A percentile compares a stretch with the other conserved stretches of the same genome.
Evolutionary conservation across 2,113 vertebrate species (phyloP).

Genomic region (Xiphophorus hellerii): DNA sequence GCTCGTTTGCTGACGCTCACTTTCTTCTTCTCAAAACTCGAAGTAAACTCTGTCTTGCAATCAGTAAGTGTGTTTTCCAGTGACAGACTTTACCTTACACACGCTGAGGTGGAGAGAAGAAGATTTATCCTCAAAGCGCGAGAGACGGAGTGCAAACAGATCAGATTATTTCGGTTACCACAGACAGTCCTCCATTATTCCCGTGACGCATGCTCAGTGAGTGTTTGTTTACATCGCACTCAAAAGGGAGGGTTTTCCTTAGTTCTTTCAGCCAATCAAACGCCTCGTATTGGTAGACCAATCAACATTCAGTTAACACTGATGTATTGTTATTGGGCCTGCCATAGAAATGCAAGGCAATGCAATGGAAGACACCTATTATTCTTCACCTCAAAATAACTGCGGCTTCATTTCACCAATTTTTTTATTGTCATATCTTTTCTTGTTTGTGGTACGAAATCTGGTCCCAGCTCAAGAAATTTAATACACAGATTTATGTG

Average conservation of each 20-base stretch:
- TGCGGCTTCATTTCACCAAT: no score
- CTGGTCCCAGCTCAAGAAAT: no score
- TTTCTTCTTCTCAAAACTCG: slow-evolving; percentile 21
- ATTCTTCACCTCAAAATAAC: no score
- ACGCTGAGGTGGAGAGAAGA: slow-evolving; percentile 20
- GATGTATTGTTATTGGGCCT: no score
- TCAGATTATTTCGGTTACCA: slow-evolving; percentile 56
- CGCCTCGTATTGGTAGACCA: background rate
- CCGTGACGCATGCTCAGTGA: slow-evolving; percentile 77
- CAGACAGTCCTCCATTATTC: slow-evolving; percentile 79
- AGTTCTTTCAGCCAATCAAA: slow-evolving; percentile 52
- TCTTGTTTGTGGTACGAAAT: no score
- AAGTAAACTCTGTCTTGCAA: background rate
- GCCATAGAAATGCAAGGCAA: no score
- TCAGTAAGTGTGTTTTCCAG: background rate
- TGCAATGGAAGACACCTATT: no score
- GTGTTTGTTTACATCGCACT: slow-evolving; percentile 76
- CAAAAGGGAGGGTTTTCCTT: slow-evolving; percentile 54
- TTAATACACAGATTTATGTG: no score
- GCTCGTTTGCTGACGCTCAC: slow-evolving; percentile 31
- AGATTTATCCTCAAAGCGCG: slow-evolving; percentile 20
- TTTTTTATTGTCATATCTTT: no score
- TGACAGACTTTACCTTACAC: slow-evolving; percentile 43
- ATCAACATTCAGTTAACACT: background rate
- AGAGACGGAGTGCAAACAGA: slow-evolving; percentile 47